Evolutionary conservation across 2,888 invertebrate species (phyloP).

Genomic region (Mactromeris polynyma): DNA sequence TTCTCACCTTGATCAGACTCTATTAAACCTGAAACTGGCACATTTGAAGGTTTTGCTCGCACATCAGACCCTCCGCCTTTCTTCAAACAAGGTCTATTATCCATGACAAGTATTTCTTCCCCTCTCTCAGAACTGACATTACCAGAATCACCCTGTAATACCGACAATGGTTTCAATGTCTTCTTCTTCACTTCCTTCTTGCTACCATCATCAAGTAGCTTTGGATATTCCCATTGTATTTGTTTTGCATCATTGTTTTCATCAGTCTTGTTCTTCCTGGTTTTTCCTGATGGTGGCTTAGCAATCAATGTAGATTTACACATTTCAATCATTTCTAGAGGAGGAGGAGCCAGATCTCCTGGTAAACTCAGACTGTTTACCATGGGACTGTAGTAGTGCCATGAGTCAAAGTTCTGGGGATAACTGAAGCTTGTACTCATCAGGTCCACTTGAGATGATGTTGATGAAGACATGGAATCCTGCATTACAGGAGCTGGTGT

Average conservation of each 20-base stretch:
- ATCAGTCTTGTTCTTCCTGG: slow-evolving; percentile 1
- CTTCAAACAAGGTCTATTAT: slow-evolving; percentile 68
- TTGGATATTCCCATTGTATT: slow-evolving; percentile 61
- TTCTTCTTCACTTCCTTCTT: slow-evolving; percentile 49
- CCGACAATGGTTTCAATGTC: slow-evolving; percentile 26
- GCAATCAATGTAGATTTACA: slow-evolving; percentile 65
- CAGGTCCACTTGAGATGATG: slow-evolving; percentile 61
- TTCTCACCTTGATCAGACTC: slow-evolving; percentile 69
- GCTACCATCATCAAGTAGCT: slow-evolving; percentile 38
- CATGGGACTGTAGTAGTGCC: slow-evolving; percentile 66
- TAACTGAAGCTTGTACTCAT: slow-evolving; percentile 62
- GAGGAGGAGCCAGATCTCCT: slow-evolving; percentile 72
- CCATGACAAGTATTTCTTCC: slow-evolving; percentile 68
- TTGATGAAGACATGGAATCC: slow-evolving; percentile 64
- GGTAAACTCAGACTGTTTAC: slow-evolving; percentile 62
- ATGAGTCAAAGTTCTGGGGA: slow-evolving; percentile 61
- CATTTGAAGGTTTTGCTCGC: slow-evolving; percentile 38
- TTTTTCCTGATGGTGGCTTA: slow-evolving; percentile 37
- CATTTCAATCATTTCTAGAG: slow-evolving; percentile 71
- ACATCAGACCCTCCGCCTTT: slow-evolving; percentile 28
- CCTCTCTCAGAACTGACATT: slow-evolving; percentile 68
- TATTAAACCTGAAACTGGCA: slow-evolving; percentile 44
- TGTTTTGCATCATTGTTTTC: background rate
- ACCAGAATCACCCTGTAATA: slow-evolving; percentile 9
- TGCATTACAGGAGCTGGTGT: slow-evolving; percentile 61